Conservation (phyloP, 2,888 invertebrate species). For the Synergus japonicus region DNA sequence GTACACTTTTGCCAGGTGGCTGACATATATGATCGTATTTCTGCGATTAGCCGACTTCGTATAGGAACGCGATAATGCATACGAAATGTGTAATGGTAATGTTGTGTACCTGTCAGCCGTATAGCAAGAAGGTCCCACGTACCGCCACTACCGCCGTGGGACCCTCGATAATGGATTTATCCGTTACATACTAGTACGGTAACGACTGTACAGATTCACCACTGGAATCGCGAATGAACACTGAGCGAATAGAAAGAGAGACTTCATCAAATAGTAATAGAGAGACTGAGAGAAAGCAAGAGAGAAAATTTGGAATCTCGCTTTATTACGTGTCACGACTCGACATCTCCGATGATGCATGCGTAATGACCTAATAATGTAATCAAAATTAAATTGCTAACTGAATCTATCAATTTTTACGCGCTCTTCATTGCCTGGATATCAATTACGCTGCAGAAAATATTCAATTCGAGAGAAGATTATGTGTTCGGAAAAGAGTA, state of each 20-base stretch:
- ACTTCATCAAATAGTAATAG: not conserved
- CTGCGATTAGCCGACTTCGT: slow-evolving; percentile 47
- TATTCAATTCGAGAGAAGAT: not conserved
- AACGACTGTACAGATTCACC: slow-evolving; percentile 28
- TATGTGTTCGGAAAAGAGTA: too few relatives aligned
- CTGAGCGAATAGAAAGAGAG: slow-evolving; percentile 1
- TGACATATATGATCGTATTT: slow-evolving; percentile 51
- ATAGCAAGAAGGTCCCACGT: slow-evolving; percentile 50
- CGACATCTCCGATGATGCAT: slow-evolving; percentile 25
- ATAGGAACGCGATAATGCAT: slow-evolving; percentile 47
- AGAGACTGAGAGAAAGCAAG: not conserved
- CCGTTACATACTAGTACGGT: slow-evolving; percentile 43
- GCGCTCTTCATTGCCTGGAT: not conserved
- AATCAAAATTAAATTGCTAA: slow-evolving; percentile 11
- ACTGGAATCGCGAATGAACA: slow-evolving; percentile 37
- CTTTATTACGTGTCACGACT: slow-evolving; percentile 32
- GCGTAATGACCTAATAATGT: slow-evolving; percentile 26
- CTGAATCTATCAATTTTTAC: not conserved
- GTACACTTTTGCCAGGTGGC: slow-evolving; percentile 49
- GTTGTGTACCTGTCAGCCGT: slow-evolving; percentile 59
- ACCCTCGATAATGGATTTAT: slow-evolving; percentile 63
- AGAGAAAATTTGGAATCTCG: not conserved
- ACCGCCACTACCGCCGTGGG: slow-evolving; percentile 47
- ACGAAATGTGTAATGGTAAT: slow-evolving; percentile 61
- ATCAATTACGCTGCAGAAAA: not conserved